phyloP scores from a whole-genome alignment of 2,113 vertebrate species.

The Mirounga angustirostris region DNA sequence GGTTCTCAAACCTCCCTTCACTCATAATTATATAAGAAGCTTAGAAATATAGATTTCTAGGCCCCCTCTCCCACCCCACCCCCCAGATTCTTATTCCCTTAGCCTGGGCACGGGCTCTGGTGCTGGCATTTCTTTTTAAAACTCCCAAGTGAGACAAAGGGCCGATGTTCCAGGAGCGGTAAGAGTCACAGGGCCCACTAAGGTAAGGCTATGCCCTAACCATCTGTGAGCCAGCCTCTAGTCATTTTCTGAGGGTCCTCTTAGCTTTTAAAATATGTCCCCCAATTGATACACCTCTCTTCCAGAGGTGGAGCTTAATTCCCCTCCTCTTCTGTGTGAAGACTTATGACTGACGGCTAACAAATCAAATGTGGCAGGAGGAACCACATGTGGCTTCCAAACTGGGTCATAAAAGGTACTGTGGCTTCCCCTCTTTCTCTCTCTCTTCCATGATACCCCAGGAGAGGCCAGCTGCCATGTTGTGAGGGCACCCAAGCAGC shows the following conservation, averaged over 20 bases:
- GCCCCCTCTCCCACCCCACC: rapidly evolving
- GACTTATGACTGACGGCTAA: background rate
- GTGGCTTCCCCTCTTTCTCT: background rate
- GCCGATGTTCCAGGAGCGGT: background rate
- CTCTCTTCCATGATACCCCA: background rate
- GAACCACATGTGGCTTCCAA: background rate
- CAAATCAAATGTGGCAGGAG: background rate
- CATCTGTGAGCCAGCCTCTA: background rate
- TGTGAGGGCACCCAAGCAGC: background rate
- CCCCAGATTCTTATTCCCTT: background rate
- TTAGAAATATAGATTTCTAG: background rate
- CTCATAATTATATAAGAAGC: background rate
- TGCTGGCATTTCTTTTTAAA: background rate
- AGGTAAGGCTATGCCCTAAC: background rate
- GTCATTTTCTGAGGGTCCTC: background rate
- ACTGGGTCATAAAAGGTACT: background rate
- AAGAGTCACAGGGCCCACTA: background rate
- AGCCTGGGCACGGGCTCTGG: background rate
- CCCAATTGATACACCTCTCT: background rate
- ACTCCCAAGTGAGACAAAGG: background rate
- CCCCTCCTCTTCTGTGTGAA: background rate
- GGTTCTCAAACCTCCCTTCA: background rate
- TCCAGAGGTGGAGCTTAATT: background rate
- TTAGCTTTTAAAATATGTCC: background rate
- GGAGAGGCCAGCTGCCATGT: background rate